A percentile compares a stretch with the other conserved stretches of the same genome.
These are phyloP conservation scores for Diplogasteroides magnus DNA, from an alignment of 1,140 invertebrate genomes.

Conservation along the genomic window DNA sequence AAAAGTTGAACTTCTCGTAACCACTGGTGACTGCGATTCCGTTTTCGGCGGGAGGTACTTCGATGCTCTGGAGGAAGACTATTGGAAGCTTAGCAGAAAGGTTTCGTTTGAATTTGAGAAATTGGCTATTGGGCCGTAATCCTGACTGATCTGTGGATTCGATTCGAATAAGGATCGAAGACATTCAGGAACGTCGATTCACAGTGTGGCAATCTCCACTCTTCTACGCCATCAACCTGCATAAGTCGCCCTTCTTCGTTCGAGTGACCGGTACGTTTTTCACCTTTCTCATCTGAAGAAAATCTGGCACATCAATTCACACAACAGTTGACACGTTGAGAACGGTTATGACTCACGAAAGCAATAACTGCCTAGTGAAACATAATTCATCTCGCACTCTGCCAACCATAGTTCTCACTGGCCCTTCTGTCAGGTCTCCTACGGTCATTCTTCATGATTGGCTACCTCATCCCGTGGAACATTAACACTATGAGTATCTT, in stretches of 20 bases:
- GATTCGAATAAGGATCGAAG: background rate
- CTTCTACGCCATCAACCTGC: slow-evolving; percentile 38
- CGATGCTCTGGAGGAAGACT: slow-evolving; percentile 36
- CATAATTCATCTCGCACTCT: no score
- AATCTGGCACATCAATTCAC: background rate
- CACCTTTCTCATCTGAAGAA: background rate
- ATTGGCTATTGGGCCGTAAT: background rate
- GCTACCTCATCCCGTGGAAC: slow-evolving; percentile 38
- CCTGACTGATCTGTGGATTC: background rate
- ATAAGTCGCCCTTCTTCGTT: slow-evolving; percentile 39
- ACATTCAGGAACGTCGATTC: slow-evolving; percentile 22
- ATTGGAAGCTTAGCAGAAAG: slow-evolving; percentile 12
- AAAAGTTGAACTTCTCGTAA: slow-evolving; percentile 27
- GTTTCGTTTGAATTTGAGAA: slow-evolving; percentile 7
- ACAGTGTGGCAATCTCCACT: slow-evolving; percentile 41
- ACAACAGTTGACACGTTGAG: no score
- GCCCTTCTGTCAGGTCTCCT: no score
- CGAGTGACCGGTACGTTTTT: slow-evolving; percentile 29
- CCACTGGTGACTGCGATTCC: slow-evolving; percentile 38
- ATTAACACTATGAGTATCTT: slow-evolving; percentile 43
- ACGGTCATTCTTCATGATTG: slow-evolving; percentile 41
- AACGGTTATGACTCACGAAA: no score
- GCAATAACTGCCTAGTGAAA: no score
- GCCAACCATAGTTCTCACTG: no score
- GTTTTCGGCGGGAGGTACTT: slow-evolving; percentile 33